Conservation (phyloP, 2,888 invertebrate genomes). For the Melanargia galathea region DNA sequence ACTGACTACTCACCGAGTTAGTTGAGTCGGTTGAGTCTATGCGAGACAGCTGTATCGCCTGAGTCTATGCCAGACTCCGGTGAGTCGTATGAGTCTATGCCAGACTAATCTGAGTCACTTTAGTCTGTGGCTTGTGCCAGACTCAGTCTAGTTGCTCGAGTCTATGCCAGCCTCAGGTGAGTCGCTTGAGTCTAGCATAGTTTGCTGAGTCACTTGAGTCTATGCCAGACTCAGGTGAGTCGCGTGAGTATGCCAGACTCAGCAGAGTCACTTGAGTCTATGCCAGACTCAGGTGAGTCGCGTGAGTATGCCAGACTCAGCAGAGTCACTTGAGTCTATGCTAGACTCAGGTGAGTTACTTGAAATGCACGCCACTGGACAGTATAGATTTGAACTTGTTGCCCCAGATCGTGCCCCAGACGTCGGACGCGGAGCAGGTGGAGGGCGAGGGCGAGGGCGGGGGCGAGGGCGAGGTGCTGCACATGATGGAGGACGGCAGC, state of each 20-base stretch:
- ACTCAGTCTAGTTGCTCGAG: not conserved
- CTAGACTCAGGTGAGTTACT: no score
- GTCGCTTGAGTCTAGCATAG: not conserved
- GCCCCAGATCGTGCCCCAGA: conserved; percentile 66
- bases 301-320: no score
- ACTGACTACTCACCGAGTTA: not conserved
- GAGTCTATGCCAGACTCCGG: not conserved
- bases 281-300: no score
- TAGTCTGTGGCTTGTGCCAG: no score
- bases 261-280: no score
- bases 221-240: not conserved
- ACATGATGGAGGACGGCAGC: conserved; percentile 63
- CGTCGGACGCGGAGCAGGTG: conserved; percentile 45
- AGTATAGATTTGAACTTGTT: no score
- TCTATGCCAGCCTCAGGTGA: not conserved
- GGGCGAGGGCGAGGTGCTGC: conserved; percentile 52
- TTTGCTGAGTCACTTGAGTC: not conserved
- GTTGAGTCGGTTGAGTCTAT: not conserved
- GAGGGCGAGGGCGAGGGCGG: conserved; percentile 20
- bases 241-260: no score
- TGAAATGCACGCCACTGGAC: no score
- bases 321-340: no score
- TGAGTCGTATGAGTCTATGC: not conserved
- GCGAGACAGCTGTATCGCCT: not conserved
- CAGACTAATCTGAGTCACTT: not conserved